These are phyloP conservation scores for Tyrannus savana DNA, from an alignment of 2,113 vertebrate species.

Conservation along the genomic window DNA sequence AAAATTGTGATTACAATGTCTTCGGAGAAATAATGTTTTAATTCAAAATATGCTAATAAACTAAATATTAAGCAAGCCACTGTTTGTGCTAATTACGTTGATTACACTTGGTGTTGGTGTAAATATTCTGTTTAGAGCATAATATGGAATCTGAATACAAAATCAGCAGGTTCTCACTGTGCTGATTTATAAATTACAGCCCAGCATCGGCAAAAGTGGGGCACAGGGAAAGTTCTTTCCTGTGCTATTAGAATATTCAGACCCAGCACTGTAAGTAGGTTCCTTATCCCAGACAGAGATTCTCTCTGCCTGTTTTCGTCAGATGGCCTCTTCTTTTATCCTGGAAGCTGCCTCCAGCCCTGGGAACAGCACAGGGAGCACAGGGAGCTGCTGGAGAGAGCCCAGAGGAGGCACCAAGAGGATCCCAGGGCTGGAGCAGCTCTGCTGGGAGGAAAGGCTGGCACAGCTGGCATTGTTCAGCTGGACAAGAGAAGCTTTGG, in stretches of 20 bases:
- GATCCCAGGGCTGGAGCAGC: background rate
- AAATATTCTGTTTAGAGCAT: conserved; percentile 33
- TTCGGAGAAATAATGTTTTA: conserved; percentile 57
- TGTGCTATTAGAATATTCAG: background rate
- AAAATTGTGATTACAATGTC: conserved; percentile 42
- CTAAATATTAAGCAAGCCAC: conserved; percentile 34
- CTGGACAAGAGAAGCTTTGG: background rate
- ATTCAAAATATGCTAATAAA: conserved; percentile 60
- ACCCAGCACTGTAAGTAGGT: background rate
- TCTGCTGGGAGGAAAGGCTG: background rate
- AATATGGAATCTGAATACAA: conserved; percentile 38
- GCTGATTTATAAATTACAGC: conserved; percentile 28
- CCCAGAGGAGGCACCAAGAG: background rate
- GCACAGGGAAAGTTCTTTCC: background rate
- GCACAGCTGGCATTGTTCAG: background rate
- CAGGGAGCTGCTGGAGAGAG: background rate
- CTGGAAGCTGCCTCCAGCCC: background rate
- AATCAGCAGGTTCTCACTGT: conserved; percentile 31
- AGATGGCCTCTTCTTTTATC: background rate
- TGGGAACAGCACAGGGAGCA: background rate
- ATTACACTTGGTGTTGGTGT: conserved; percentile 42
- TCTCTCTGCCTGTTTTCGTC: background rate
- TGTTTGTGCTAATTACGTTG: conserved; percentile 45
- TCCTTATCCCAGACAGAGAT: background rate
- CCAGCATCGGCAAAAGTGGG: background rate